A percentile compares a stretch with the other conserved stretches of the same genome.
Evolutionary conservation across 92 coral and sea anemone genomes (phyloP).

Genomic region (Diadumene lineata): DNA sequence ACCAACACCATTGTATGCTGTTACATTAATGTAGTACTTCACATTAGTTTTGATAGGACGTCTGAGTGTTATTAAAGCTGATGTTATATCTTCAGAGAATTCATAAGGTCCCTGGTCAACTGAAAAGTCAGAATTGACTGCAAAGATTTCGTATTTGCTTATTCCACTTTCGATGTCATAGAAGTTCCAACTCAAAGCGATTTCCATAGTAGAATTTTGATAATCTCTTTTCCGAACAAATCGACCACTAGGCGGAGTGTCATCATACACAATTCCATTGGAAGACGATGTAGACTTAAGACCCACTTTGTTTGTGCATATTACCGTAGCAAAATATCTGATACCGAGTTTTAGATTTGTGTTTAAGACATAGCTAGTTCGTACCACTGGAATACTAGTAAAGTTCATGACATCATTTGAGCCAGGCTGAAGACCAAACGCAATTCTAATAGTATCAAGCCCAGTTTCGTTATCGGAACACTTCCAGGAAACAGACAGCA

Average conservation of each 20-base stretch:
- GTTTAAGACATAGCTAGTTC: slow-evolving; percentile 39
- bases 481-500: slow-evolving; percentile 65
- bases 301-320: slow-evolving; percentile 81
- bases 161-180: slow-evolving; percentile 80
- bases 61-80: slow-evolving; percentile 38
- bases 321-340: slow-evolving; percentile 90
- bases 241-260: slow-evolving; percentile 69
- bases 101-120: slow-evolving; percentile 57
- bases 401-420: slow-evolving; percentile 60
- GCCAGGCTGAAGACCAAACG: slow-evolving; percentile 96
- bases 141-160: slow-evolving; percentile 33
- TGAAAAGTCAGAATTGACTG: slow-evolving; percentile 19
- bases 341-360: slow-evolving; percentile 57
- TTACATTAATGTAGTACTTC: slow-evolving; percentile 59
- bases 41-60: slow-evolving; percentile 46
- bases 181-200: slow-evolving; percentile 65
- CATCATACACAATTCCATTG: slow-evolving; percentile 80
- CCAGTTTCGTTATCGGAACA: slow-evolving; percentile 80
- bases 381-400: slow-evolving; percentile 38
- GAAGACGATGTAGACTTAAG: slow-evolving; percentile 59
- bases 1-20: slow-evolving; percentile 76
- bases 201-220: slow-evolving; percentile 42
- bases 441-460: slow-evolving; percentile 54
- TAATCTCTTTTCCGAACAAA: slow-evolving; percentile 59
- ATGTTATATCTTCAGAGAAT: slow-evolving; percentile 37